These are phyloP conservation scores for Elysia chlorotica DNA, from an alignment of 1,140 invertebrate genomes.

Conservation along the genomic window DNA sequence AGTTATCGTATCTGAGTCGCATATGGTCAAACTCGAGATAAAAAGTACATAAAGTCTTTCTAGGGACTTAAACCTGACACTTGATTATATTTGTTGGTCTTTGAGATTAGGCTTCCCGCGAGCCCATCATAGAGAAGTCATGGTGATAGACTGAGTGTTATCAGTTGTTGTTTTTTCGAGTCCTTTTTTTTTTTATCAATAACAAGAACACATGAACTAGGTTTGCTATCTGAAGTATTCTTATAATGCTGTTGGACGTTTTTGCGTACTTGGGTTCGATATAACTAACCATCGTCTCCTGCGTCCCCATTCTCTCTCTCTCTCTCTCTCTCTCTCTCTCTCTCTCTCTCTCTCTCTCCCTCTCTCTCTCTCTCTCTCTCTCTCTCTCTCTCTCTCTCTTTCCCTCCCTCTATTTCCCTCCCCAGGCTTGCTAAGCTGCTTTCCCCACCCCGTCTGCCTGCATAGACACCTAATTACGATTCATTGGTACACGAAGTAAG, in stretches of 20 bases:
- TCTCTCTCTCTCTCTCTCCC: constrained; percentile 19
- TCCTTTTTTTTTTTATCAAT: background rate
- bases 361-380: constrained; percentile 13
- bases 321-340: constrained; percentile 17
- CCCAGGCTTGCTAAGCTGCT: background rate
- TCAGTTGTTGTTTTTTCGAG: too few species aligned
- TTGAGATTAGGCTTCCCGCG: too few species aligned
- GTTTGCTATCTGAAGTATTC: background rate
- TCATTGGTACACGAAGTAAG: background rate
- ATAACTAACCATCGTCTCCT: background rate
- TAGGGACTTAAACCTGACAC: too few species aligned
- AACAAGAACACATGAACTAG: background rate
- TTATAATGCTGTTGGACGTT: background rate
- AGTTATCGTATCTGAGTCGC: too few species aligned
- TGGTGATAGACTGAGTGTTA: too few species aligned
- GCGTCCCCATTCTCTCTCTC: background rate
- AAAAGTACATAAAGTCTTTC: too few species aligned
- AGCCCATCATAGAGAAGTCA: too few species aligned
- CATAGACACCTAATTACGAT: background rate
- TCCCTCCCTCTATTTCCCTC: background rate
- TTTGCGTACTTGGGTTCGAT: background rate
- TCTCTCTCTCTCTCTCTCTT: constrained; percentile 4
- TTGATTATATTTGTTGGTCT: too few species aligned
- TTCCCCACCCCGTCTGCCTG: background rate
- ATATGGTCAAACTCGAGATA: too few species aligned